Evolutionary conservation across 2,797 vertebrate genomes (phyloP).

Genomic region (Lacerta viridis): DNA sequence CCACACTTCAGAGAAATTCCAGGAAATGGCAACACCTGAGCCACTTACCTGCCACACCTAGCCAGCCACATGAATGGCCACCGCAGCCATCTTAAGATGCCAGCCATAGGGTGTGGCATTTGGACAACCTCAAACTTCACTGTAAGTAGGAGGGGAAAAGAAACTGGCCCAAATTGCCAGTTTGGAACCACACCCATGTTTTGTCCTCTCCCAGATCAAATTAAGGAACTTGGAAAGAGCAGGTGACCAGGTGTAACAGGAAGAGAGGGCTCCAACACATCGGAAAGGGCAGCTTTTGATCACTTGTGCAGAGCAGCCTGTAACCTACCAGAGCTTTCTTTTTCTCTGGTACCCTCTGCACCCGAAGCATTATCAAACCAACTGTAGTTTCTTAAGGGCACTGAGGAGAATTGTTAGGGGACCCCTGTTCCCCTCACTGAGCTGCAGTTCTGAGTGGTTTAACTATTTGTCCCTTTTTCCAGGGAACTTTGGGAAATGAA

Average conservation of each 20-base stretch:
- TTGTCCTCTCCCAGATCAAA: not conserved
- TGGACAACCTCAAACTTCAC: not conserved
- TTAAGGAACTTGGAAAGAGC: not conserved
- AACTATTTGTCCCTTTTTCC: too few species aligned
- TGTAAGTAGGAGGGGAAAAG: not conserved
- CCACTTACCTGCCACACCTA: constrained; percentile 2
- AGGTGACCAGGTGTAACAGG: not conserved
- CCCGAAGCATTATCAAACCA: too few species aligned
- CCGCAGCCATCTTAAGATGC: not conserved
- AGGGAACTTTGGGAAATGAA: too few species aligned
- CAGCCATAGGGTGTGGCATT: not conserved
- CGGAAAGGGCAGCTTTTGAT: not conserved
- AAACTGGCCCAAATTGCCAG: not conserved
- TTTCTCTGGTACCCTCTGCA: not conserved
- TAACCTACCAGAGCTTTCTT: not conserved
- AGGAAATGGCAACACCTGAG: not conserved
- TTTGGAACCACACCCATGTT: not conserved
- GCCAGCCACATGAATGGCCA: not conserved
- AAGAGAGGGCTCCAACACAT: not conserved
- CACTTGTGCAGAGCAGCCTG: not conserved
- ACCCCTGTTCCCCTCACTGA: too few species aligned
- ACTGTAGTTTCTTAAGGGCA: too few species aligned
- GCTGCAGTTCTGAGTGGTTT: too few species aligned
- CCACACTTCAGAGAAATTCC: constrained; percentile 4
- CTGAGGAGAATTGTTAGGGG: too few species aligned